A percentile compares a stretch with the other conserved stretches of the same genome.
These are phyloP conservation scores for rabbit (Oryctolagus cuniculus) DNA, from an alignment of 2,113 vertebrate genomes.

Conservation along the genomic window DNA sequence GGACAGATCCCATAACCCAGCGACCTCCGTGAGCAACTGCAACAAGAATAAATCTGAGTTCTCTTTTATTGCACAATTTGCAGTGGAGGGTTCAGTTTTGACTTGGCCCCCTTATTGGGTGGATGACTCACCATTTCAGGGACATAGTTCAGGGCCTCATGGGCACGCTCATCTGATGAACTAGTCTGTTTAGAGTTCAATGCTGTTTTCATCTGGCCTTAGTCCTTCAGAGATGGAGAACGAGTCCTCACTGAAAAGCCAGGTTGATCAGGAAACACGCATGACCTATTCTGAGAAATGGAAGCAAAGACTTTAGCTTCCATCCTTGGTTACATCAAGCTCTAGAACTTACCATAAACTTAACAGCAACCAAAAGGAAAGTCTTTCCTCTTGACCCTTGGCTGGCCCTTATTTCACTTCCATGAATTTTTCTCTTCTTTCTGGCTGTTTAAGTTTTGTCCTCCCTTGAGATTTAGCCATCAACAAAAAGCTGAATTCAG, in stretches of 20 bases:
- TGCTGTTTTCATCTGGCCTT: conserved; percentile 5
- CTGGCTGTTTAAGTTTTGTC: not conserved
- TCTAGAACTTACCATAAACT: conserved; percentile 59
- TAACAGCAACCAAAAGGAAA: conserved; percentile 51
- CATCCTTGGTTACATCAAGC: not conserved
- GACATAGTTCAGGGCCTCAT: not conserved
- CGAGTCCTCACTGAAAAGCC: not conserved
- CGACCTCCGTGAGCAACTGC: not conserved
- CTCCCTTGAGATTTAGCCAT: not conserved
- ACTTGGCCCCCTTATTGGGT: not conserved
- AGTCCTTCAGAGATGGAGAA: not conserved
- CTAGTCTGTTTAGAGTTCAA: not conserved
- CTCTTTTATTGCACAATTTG: not conserved
- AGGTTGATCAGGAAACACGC: not conserved
- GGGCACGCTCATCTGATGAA: not conserved
- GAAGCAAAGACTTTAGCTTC: conserved; percentile 21
- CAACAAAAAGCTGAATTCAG: conserved; percentile 32
- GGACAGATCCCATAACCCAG: not conserved
- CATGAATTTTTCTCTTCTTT: conserved; percentile 58
- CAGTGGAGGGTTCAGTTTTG: not conserved
- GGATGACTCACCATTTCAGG: not conserved
- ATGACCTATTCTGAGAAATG: conserved; percentile 61
- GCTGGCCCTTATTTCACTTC: conserved; percentile 41
- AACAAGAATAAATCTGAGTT: conserved; percentile 10
- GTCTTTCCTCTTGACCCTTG: conserved; percentile 49